Evolutionary conservation across 2,113 vertebrate genomes (phyloP).

Genomic region (Vulpes lagopus): DNA sequence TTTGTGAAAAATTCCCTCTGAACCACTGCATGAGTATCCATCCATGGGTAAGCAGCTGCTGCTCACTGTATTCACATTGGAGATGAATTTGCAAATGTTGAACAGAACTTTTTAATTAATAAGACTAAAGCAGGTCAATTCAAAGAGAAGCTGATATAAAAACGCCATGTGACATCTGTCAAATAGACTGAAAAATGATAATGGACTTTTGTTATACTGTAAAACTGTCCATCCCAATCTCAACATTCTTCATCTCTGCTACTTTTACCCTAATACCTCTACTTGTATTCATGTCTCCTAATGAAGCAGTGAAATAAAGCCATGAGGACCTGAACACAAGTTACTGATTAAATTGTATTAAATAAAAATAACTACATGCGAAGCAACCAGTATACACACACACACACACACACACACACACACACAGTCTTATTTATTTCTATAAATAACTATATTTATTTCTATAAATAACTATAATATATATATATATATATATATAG

Average conservation of each 20-base stretch:
- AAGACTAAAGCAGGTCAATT: background rate
- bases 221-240: background rate
- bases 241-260: background rate
- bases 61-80: background rate
- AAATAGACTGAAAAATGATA: background rate
- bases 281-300: background rate
- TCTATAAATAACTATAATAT: too few species aligned
- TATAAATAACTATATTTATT: too few species aligned
- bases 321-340: background rate
- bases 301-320: background rate
- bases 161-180: background rate
- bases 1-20: background rate
- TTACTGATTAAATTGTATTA: background rate
- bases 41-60: background rate
- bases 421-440: too few species aligned
- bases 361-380: conserved; percentile 2
- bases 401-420: too few species aligned
- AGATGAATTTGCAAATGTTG: conserved; percentile 6
- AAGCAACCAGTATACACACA: background rate
- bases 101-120: background rate
- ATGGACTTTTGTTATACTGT: background rate
- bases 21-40: background rate
- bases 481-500: background rate
- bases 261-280: background rate
- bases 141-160: background rate